Conservation (phyloP, 2,797 vertebrate species). For the Spheniscus humboldti region DNA sequence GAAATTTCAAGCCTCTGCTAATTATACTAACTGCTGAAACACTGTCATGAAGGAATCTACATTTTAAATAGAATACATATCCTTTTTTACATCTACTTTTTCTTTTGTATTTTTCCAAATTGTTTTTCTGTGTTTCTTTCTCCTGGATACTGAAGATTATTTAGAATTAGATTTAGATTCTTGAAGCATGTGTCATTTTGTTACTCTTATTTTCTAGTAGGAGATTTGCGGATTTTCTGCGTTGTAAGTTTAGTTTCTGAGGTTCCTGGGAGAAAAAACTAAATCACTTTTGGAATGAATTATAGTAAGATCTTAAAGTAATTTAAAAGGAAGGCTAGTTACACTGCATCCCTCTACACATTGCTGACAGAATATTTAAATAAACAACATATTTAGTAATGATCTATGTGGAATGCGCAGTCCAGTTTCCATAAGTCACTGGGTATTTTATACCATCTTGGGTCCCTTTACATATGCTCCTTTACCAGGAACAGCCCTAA, state of each 20-base stretch:
- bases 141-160: background rate
- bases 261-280: background rate
- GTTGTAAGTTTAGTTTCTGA: background rate
- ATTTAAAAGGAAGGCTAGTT: background rate
- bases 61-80: background rate
- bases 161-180: background rate
- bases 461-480: background rate
- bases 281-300: background rate
- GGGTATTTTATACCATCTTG: background rate
- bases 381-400: background rate
- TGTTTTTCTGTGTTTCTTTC: background rate
- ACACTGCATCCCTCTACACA: background rate
- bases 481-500: background rate
- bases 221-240: background rate
- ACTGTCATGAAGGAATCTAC: background rate
- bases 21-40: background rate
- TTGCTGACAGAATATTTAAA: background rate
- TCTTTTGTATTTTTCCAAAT: background rate
- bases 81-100: background rate
- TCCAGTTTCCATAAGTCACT: background rate
- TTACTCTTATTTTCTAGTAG: background rate
- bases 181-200: background rate
- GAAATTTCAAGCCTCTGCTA: background rate
- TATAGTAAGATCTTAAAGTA: background rate
- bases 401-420: background rate